phyloP scores from a whole-genome alignment of 2,888 invertebrate species.

The Meteorus cinctellus region DNA sequence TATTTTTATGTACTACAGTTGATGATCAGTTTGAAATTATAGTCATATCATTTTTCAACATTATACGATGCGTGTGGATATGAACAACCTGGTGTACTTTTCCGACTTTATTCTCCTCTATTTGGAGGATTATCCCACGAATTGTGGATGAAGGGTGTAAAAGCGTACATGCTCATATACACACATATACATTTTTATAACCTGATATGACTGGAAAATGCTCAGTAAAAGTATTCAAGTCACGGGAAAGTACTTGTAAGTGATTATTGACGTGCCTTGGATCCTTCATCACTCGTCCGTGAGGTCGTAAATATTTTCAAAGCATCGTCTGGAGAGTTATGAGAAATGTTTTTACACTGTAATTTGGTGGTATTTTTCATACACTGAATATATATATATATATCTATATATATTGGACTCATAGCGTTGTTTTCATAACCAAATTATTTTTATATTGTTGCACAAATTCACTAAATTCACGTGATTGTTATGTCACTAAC shows the following conservation, averaged over 20 bases:
- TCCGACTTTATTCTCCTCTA: neutral
- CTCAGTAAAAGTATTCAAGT: constrained; percentile 28
- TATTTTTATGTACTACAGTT: constrained; percentile 2
- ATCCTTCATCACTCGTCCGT: constrained; percentile 66
- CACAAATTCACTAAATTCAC: neutral
- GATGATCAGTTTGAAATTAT: neutral
- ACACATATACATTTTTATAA: neutral
- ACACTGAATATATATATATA: constrained; percentile 33
- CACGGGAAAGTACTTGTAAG: constrained; percentile 47
- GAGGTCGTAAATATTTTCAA: constrained; percentile 64
- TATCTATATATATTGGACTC: constrained; percentile 34
- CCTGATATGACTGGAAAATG: constrained; percentile 6
- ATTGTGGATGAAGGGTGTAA: constrained; percentile 8
- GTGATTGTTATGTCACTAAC: neutral
- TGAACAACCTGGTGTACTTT: neutral
- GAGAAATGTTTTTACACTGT: constrained; percentile 63
- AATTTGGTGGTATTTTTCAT: constrained; percentile 64
- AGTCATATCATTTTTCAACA: neutral
- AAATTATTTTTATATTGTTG: constrained; percentile 19
- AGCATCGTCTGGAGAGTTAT: constrained; percentile 54
- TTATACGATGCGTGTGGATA: neutral
- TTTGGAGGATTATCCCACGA: neutral
- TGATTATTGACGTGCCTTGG: constrained; percentile 52
- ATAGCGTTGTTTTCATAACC: neutral
- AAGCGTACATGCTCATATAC: neutral